Base-by-base conservation (phyloP, 2,888 invertebrate species). In the Stenodema calcarata region DNA sequence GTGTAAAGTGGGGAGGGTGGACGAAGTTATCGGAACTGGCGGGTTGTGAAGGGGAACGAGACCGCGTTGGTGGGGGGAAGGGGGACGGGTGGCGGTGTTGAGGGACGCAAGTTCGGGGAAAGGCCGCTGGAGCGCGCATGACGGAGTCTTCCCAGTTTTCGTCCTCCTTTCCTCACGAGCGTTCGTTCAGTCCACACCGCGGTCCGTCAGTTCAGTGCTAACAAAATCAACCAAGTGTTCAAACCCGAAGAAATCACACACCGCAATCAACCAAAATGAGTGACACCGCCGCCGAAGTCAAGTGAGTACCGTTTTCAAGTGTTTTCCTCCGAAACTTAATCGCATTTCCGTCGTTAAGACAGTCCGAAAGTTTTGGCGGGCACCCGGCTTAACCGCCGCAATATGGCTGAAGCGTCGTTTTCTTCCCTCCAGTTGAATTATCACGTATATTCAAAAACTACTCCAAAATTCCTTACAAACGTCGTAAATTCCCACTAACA, bases 241-340 rank as follows among this genome's bases (percentile, higher is more conserved):
- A 14, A 41, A 12, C 78, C 78, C 12, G 6, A 12, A 23, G 16
- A 78, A 44, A 44, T 41, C 27, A 42, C 78, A n/a, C 27, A 73
- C 4, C 41, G 3, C 91, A n/a, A 92, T 91, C 27, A 9, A 0
- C 90, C 90, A 93, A 90, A 92, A 94, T 94, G 94, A 94, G 94
- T 92, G 94, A 94, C 92, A 91, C 91, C 88, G 91, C 90, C 88
- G 92, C 93, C 89, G 93, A 94, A 91, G 93, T 93, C 91, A 94
- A 93, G 94, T 94, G 93, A 94, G 94, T 94, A 90, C 88, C 28
- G 41, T 18, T 11, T 78, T 2, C 7, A 12, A 42, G 12, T 14
- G n/a, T 41, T 0, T 78, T 78, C n/a, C 23, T 44, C 44, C 18
- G 75, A 0, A 23, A 78, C 70, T 47, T 27, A 44, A 7, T 0